Conservation (phyloP, 1,140 invertebrate genomes). For the Thaumetopoea pityocampa region DNA sequence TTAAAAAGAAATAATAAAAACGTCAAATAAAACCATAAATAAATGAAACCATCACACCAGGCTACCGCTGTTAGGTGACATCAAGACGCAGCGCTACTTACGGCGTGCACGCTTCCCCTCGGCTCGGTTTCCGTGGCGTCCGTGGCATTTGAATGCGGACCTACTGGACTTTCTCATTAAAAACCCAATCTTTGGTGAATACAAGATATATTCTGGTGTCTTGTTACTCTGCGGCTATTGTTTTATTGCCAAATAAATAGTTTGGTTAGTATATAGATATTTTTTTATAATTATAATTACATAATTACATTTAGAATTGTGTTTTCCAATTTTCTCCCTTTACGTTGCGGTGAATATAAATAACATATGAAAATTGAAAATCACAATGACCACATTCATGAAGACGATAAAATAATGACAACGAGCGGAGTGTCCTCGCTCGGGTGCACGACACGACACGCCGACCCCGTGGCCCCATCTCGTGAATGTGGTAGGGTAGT, state of each 20-base stretch:
- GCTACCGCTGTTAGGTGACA: constrained; percentile 66
- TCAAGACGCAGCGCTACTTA: constrained; percentile 61
- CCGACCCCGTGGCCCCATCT: constrained; percentile 14
- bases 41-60: constrained; percentile 66
- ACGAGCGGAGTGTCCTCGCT: no score
- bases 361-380: constrained; percentile 44
- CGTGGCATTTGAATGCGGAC: constrained; percentile 42
- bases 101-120: constrained; percentile 40
- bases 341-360: neutral
- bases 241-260: constrained; percentile 58
- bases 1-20: no score
- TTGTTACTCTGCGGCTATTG: constrained; percentile 57
- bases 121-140: constrained; percentile 35
- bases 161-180: constrained; percentile 50
- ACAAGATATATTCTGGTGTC: constrained; percentile 44
- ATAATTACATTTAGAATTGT: no score
- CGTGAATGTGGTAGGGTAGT: constrained; percentile 36
- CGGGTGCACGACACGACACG: no score
- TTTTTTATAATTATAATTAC: constrained; percentile 22
- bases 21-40: constrained; percentile 15
- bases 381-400: constrained; percentile 45
- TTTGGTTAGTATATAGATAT: constrained; percentile 50
- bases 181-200: constrained; percentile 66
- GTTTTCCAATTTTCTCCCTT: constrained; percentile 51
- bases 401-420: constrained; percentile 9